A percentile compares a stretch with the other conserved stretches of the same genome.
These are phyloP conservation scores for Keiferia lycopersicella DNA, from an alignment of 2,888 invertebrate species.

Conservation along the genomic window DNA sequence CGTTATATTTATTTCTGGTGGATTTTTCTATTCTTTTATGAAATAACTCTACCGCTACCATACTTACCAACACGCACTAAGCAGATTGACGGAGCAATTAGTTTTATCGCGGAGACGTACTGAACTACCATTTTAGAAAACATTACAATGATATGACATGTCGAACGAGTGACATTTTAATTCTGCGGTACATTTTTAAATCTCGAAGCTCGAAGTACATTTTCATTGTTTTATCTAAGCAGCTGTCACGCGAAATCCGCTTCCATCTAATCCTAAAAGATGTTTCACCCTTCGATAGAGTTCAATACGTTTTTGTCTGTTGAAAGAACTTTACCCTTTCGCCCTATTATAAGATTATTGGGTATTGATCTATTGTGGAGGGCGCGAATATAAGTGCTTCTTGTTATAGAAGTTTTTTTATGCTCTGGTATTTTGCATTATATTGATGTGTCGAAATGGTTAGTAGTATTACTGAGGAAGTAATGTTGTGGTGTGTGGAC, in stretches of 20 bases:
- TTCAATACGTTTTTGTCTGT: conserved; percentile 48
- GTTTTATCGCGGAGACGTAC: no score
- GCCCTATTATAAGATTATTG: conserved; percentile 77
- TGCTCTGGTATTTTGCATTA: conserved; percentile 30
- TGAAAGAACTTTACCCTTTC: conserved; percentile 48
- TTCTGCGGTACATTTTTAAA: neutral
- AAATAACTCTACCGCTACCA: no score
- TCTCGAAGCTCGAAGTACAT: neutral
- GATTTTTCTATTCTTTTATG: no score
- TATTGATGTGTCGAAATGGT: conserved; percentile 36
- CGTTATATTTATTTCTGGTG: no score
- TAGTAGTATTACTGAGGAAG: conserved; percentile 31
- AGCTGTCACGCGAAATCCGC: conserved; percentile 59
- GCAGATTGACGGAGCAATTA: no score
- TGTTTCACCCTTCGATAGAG: conserved; percentile 47
- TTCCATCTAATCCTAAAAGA: conserved; percentile 43
- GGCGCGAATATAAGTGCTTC: conserved; percentile 72
- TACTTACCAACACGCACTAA: no score
- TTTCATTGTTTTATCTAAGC: conserved; percentile 46
- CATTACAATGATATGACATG: no score
- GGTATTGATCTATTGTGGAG: conserved; percentile 73
- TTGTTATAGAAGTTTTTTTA: conserved; percentile 50
- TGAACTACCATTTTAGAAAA: no score
- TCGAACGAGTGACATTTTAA: neutral
- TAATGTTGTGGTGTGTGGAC: conserved; percentile 15